Conservation (phyloP, 1,140 invertebrate genomes). For the Eueides isabella region DNA sequence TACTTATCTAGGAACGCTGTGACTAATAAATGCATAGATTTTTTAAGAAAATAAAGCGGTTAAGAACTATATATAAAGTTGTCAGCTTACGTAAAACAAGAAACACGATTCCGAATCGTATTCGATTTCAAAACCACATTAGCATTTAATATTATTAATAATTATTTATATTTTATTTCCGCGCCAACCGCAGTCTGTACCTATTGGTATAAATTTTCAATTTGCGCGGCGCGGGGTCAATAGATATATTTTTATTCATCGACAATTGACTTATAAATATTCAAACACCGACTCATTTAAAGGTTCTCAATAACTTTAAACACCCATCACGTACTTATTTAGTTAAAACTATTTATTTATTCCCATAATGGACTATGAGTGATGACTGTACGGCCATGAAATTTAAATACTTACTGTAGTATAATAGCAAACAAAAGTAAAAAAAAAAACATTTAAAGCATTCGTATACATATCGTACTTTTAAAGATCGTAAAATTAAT, state of each 20-base stretch:
- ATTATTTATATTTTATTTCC: neutral
- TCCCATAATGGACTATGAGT: neutral
- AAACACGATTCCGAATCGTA: neutral
- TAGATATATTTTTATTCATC: neutral
- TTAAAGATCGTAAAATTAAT: neutral
- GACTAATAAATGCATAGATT: neutral
- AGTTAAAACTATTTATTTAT: slow-evolving; percentile 7
- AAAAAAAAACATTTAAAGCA: neutral
- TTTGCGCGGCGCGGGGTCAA: neutral
- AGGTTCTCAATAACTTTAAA: neutral
- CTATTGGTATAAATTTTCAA: neutral
- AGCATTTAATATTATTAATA: neutral
- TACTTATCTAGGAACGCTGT: neutral
- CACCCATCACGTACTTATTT: neutral
- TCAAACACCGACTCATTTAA: neutral
- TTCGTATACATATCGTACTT: neutral
- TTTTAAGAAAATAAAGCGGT: neutral
- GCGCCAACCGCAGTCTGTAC: neutral
- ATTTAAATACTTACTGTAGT: neutral
- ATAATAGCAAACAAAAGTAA: neutral
- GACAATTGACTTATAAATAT: slow-evolving; percentile 2
- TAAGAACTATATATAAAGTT: neutral
- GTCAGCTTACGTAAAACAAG: slow-evolving; percentile 6
- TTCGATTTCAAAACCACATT: slow-evolving; percentile 4
- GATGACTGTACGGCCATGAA: neutral